phyloP scores from a whole-genome alignment of 2,113 vertebrate genomes.

The Protobothrops flavoviridis region DNA sequence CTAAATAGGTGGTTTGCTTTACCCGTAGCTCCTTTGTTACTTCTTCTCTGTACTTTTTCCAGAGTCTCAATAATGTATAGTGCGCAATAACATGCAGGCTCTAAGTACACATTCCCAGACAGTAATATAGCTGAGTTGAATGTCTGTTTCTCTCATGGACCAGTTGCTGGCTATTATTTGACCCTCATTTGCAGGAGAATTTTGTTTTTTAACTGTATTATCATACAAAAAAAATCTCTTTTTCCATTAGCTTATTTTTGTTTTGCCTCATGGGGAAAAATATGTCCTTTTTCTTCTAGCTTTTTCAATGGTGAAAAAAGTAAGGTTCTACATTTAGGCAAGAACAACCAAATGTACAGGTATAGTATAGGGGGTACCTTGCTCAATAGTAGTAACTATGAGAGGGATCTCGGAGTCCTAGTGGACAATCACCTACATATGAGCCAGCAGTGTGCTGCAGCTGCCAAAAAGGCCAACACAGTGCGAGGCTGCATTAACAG shows the following conservation, averaged over 20 bases:
- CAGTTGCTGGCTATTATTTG: not conserved
- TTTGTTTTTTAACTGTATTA: constrained; percentile 1
- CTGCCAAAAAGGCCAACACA: too few relatives aligned
- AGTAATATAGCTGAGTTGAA: constrained; percentile 25
- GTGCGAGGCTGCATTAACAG: too few relatives aligned
- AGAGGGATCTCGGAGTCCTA: too few relatives aligned
- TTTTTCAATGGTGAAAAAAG: too few relatives aligned
- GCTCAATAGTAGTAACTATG: too few relatives aligned
- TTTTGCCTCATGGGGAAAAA: not conserved
- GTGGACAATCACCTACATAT: too few relatives aligned
- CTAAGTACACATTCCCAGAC: constrained; percentile 30
- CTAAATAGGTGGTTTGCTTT: too few relatives aligned
- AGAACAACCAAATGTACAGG: too few relatives aligned
- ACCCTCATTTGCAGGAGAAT: constrained; percentile 1
- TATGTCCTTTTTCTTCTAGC: not conserved
- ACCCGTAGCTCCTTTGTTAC: too few relatives aligned
- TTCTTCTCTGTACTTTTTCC: not conserved
- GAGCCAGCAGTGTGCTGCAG: too few relatives aligned
- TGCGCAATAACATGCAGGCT: not conserved
- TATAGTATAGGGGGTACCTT: too few relatives aligned
- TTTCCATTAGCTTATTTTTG: not conserved
- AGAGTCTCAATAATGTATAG: not conserved
- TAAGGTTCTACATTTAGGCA: too few relatives aligned
- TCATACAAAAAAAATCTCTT: not conserved
- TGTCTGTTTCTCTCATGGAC: constrained; percentile 35